Evolutionary conservation across 2,888 invertebrate genomes (phyloP).

Genomic region (Tanytarsus gracilentus): DNA sequence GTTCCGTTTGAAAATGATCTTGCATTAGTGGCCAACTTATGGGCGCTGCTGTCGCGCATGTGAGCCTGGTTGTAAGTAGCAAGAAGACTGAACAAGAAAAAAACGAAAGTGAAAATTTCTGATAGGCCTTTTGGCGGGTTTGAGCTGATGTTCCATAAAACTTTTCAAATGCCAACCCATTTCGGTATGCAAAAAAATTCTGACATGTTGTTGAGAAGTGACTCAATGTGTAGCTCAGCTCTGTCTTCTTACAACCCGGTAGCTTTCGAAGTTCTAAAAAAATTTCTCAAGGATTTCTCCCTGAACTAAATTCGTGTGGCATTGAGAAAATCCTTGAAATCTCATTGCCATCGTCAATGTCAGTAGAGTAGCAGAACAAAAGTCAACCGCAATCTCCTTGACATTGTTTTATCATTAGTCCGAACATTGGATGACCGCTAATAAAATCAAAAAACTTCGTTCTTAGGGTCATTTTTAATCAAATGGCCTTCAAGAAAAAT

Average conservation of each 20-base stretch:
- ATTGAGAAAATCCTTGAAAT: constrained; percentile 20
- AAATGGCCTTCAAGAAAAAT: too few relatives aligned
- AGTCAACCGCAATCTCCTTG: not conserved
- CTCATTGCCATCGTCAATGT: constrained; percentile 26
- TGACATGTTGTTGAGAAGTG: not conserved
- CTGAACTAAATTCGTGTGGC: constrained; percentile 9
- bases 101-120: constrained; percentile 23
- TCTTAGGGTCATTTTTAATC: too few relatives aligned
- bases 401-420: too few relatives aligned
- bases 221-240: too few relatives aligned
- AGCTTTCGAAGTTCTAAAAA: constrained; percentile 19
- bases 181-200: not conserved
- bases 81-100: constrained; percentile 27
- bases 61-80: constrained; percentile 12
- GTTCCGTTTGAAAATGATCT: not conserved
- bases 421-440: too few relatives aligned
- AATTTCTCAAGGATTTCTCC: constrained; percentile 15
- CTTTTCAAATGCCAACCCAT: too few relatives aligned
- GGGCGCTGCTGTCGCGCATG: constrained; percentile 6
- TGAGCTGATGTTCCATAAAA: too few relatives aligned
- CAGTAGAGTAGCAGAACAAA: not conserved
- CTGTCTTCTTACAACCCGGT: constrained; percentile 20
- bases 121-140: too few relatives aligned
- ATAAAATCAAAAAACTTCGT: too few relatives aligned
- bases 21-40: not conserved